A percentile compares a stretch with the other conserved stretches of the same genome.
These are phyloP conservation scores for Neotoxoptera formosana DNA, from an alignment of 1,140 invertebrate species.

Conservation along the genomic window DNA sequence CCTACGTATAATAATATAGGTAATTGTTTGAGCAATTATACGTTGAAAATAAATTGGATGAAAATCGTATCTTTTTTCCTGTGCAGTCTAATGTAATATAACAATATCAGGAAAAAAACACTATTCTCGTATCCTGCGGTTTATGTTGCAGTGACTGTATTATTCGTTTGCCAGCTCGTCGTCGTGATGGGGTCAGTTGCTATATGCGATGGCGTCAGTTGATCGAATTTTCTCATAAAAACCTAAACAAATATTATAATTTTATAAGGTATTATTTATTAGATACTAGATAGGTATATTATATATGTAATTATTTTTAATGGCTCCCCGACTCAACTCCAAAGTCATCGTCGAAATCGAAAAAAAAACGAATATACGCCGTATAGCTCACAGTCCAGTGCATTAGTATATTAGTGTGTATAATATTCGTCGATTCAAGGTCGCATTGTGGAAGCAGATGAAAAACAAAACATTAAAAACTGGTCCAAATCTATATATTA, in stretches of 20 bases:
- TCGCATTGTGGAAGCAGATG: not conserved
- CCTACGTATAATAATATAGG: not conserved
- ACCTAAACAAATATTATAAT: not conserved
- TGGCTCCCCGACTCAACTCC: not conserved
- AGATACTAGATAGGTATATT: not conserved
- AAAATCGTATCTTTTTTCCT: not conserved
- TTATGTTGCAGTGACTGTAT: not conserved
- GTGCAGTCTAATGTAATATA: not conserved
- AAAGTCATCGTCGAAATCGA: not conserved
- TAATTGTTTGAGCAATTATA: not conserved
- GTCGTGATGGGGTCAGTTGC: not conserved
- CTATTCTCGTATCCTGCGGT: not conserved
- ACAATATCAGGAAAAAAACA: not conserved
- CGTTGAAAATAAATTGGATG: not conserved
- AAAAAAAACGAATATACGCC: not conserved
- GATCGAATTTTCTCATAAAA: not conserved
- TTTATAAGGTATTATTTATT: not conserved
- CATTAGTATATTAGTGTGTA: not conserved
- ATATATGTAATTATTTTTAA: not conserved
- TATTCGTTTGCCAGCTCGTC: too few species aligned
- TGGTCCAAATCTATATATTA: not conserved
- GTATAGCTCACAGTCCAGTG: not conserved
- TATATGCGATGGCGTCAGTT: not conserved
- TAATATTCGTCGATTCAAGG: not conserved
- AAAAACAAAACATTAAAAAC: slow-evolving; percentile 10